phyloP scores from a whole-genome alignment of 2,797 vertebrate species.

The Muscicapa comitata region DNA sequence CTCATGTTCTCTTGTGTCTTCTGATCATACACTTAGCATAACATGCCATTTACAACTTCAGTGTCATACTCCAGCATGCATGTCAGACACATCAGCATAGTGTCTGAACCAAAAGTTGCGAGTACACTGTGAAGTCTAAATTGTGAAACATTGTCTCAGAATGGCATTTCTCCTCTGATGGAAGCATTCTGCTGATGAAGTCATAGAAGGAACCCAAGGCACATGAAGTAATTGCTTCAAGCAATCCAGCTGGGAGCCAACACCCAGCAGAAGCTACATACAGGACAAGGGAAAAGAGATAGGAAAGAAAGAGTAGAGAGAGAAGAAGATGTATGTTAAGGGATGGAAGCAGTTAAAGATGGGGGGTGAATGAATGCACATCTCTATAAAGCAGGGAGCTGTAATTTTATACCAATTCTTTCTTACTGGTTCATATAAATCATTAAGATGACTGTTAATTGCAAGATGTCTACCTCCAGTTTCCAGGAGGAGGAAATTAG shows the following conservation, averaged over 20 bases:
- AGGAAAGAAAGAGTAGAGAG: neutral
- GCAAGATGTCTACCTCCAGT: neutral
- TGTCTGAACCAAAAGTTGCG: neutral
- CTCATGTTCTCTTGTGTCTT: neutral
- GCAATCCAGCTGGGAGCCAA: neutral
- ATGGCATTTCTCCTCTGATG: neutral
- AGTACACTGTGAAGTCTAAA: neutral
- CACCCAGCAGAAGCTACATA: neutral
- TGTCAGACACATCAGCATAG: neutral
- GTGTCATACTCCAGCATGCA: neutral
- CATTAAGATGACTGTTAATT: neutral
- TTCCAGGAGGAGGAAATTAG: neutral
- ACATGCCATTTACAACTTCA: neutral
- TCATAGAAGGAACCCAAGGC: neutral
- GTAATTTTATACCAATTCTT: neutral
- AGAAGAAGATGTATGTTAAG: neutral
- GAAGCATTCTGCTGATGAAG: neutral
- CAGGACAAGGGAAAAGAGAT: neutral
- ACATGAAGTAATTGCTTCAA: fast-evolving
- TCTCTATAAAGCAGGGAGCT: neutral
- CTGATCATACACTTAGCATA: neutral
- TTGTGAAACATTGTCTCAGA: neutral
- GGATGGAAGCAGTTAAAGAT: neutral
- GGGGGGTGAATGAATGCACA: neutral
- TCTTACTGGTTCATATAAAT: neutral